A percentile compares a stretch with the other conserved stretches of the same genome.
Conservation (phyloP, 2,888 invertebrate species). For the Mythimna loreyi region DNA sequence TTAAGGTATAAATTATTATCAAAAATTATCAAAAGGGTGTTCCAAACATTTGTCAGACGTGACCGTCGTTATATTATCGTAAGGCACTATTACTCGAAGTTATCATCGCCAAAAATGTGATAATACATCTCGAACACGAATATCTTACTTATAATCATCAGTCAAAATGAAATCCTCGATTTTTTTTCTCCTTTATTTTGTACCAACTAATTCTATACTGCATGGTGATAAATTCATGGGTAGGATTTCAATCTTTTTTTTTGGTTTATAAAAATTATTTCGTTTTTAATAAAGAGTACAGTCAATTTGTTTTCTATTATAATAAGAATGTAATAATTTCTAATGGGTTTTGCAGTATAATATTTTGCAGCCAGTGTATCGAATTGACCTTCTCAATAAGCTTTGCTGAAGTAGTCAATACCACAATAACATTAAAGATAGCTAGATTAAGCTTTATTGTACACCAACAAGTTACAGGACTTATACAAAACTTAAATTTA, state of each 20-base stretch:
- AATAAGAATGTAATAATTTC: no score
- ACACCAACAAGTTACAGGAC: no score
- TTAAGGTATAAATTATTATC: constrained; percentile 59
- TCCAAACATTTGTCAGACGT: constrained; percentile 45
- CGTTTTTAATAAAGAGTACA: no score
- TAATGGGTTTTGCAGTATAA: no score
- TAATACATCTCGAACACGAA: constrained; percentile 10
- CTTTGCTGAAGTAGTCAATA: no score
- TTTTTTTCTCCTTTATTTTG: not conserved
- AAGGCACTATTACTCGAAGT: constrained; percentile 38
- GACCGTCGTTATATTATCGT: constrained; percentile 47
- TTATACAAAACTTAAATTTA: no score
- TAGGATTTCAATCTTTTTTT: not conserved
- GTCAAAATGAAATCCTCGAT: not conserved
- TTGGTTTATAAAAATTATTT: not conserved
- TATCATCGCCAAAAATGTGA: constrained; percentile 12
- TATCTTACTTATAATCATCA: constrained; percentile 23
- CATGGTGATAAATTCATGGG: not conserved
- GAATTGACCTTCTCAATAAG: no score
- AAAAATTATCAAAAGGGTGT: constrained; percentile 35
- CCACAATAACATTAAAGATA: no score
- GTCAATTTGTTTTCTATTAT: no score
- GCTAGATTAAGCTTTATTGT: no score
- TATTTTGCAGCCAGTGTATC: no score
- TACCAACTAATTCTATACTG: not conserved